Percentiles rank a stretch among this genome's conserved stretches.
Evolutionary conservation across 2,113 vertebrate species (phyloP).

Genomic region (Corvus cornix): DNA sequence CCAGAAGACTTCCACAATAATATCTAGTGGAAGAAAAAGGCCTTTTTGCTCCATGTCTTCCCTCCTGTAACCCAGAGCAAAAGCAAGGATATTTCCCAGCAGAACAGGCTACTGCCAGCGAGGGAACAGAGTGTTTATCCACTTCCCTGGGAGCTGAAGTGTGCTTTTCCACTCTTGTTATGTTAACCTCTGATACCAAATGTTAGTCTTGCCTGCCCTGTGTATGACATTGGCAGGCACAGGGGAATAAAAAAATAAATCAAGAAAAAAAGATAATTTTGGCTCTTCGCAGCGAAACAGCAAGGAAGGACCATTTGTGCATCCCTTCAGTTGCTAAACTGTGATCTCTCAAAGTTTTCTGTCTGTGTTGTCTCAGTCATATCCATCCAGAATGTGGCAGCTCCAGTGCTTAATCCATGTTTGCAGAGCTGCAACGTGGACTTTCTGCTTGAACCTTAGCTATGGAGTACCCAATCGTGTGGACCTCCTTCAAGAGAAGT

Average conservation of each 20-base stretch:
- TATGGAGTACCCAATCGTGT: rapidly evolving
- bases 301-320: background rate
- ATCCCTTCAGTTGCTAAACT: background rate
- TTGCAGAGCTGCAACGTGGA: background rate
- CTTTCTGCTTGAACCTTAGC: background rate
- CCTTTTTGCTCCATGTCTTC: background rate
- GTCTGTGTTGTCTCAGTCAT: background rate
- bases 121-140: background rate
- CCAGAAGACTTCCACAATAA: background rate
- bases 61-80: background rate
- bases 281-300: background rate
- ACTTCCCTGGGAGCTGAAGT: background rate
- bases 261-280: background rate
- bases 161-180: background rate
- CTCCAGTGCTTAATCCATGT: background rate
- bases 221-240: background rate
- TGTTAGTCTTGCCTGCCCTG: background rate
- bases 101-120: background rate
- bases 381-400: background rate
- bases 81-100: background rate
- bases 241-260: background rate
- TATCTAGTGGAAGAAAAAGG: background rate
- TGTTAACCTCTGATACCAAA: slow-evolving; percentile 9
- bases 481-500: background rate
- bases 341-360: background rate